These are phyloP conservation scores for Thaleichthys pacificus DNA, from an alignment of 2,797 vertebrate species.

Conservation along the genomic window DNA sequence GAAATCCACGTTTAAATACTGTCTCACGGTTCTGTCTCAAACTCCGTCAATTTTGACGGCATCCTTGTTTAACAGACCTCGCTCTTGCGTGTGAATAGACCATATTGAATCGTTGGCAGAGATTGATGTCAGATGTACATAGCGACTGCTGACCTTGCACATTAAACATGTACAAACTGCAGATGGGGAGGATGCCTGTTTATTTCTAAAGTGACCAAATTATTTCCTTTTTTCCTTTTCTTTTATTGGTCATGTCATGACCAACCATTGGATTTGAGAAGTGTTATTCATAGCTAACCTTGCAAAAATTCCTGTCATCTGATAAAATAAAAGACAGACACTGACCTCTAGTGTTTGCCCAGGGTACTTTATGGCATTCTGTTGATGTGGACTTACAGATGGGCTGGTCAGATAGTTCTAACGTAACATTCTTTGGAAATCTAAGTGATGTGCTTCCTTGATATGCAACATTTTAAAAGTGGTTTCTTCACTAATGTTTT, in stretches of 20 bases:
- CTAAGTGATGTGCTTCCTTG: slow-evolving; percentile 40
- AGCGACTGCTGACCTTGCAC: slow-evolving; percentile 86
- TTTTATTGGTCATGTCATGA: slow-evolving; percentile 23
- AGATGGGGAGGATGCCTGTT: slow-evolving; percentile 39
- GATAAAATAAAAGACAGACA: no score
- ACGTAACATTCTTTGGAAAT: slow-evolving; percentile 37
- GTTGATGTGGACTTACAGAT: slow-evolving; percentile 1
- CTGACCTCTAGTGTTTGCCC: no score
- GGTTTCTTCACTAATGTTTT: slow-evolving; percentile 32
- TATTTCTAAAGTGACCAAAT: slow-evolving; percentile 71
- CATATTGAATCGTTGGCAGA: slow-evolving; percentile 73
- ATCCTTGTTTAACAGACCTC: slow-evolving; percentile 76
- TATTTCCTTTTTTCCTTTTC: slow-evolving; percentile 10
- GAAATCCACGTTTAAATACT: slow-evolving; percentile 37
- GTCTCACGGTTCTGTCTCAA: slow-evolving; percentile 54
- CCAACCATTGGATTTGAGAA: slow-evolving; percentile 29
- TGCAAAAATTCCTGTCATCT: slow-evolving; percentile 18
- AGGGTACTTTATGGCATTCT: no score
- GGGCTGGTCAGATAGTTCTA: slow-evolving; percentile 4
- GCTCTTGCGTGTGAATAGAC: slow-evolving; percentile 77
- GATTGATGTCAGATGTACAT: slow-evolving; percentile 64
- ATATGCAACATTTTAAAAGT: slow-evolving; percentile 58
- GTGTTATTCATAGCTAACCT: slow-evolving; percentile 26
- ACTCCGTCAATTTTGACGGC: slow-evolving; percentile 66
- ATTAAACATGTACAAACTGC: slow-evolving; percentile 82